Evolutionary conservation across 2,797 vertebrate species (phyloP).

Genomic region (Ibycter americanus): DNA sequence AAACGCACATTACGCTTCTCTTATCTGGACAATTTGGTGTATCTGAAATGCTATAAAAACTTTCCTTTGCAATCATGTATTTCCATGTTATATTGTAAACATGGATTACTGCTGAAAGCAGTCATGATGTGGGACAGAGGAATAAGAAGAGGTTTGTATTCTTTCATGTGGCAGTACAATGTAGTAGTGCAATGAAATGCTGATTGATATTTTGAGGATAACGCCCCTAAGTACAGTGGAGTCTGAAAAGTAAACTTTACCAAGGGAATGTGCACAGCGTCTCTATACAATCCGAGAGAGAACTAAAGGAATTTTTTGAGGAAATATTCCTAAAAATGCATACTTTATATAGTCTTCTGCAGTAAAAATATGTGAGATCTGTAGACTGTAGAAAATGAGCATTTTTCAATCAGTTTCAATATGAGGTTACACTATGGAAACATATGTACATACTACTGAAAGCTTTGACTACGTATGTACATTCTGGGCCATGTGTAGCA

Average conservation of each 20-base stretch:
- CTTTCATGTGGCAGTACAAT: neutral
- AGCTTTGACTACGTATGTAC: accelerated
- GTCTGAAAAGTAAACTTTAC: neutral
- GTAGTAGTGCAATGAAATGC: slow-evolving; percentile 18
- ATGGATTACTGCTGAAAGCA: slow-evolving; percentile 1
- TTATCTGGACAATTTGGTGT: neutral
- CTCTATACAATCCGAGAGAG: neutral
- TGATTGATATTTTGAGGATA: slow-evolving; percentile 4
- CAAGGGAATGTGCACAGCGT: neutral
- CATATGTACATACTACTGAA: neutral
- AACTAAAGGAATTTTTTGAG: neutral
- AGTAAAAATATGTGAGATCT: neutral
- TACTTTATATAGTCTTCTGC: neutral
- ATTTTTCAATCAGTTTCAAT: neutral
- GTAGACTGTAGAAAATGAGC: neutral
- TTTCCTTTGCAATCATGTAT: neutral
- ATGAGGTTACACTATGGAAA: neutral
- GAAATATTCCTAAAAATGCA: neutral
- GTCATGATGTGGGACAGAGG: neutral
- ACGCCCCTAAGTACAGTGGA: neutral
- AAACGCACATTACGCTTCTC: neutral
- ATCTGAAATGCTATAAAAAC: neutral
- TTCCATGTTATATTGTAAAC: slow-evolving; percentile 34
- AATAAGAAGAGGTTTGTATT: neutral
- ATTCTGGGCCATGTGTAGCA: too few relatives aligned